Conservation (phyloP, 1,140 invertebrate genomes). For the Cyclina sinensis region DNA sequence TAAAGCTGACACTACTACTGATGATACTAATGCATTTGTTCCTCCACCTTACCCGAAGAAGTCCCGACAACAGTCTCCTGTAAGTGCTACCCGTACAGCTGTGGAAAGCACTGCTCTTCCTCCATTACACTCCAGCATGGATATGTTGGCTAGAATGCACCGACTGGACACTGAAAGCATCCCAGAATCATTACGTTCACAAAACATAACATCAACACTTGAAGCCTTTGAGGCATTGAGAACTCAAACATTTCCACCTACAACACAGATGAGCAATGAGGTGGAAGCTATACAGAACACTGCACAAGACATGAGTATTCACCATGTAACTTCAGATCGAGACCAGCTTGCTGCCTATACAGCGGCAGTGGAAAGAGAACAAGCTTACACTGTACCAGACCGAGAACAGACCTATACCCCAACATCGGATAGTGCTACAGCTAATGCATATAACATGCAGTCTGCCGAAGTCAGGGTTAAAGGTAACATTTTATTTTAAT, state of each 20-base stretch:
- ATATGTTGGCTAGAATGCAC: slow-evolving; percentile 60
- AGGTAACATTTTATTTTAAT: slow-evolving; percentile 30
- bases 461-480: slow-evolving; percentile 47
- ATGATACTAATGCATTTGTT: slow-evolving; percentile 36
- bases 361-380: slow-evolving; percentile 37
- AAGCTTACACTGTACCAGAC: slow-evolving; percentile 11
- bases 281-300: slow-evolving; percentile 45
- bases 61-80: slow-evolving; percentile 56
- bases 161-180: slow-evolving; percentile 53
- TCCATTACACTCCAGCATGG: slow-evolving; percentile 61
- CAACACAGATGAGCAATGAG: not conserved
- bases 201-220: slow-evolving; percentile 57
- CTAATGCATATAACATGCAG: slow-evolving; percentile 34
- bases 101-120: slow-evolving; percentile 12
- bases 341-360: slow-evolving; percentile 58
- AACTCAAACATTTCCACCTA: slow-evolving; percentile 60
- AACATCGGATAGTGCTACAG: slow-evolving; percentile 16
- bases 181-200: slow-evolving; percentile 58
- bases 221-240: slow-evolving; percentile 62
- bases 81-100: slow-evolving; percentile 21
- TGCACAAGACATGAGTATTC: slow-evolving; percentile 63
- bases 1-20: slow-evolving; percentile 43
- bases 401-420: slow-evolving; percentile 60
- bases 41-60: slow-evolving; percentile 54
- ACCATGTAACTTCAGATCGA: slow-evolving; percentile 37